phyloP scores from a whole-genome alignment of 2,797 vertebrate genomes.

The Peromyscus aztecus region DNA sequence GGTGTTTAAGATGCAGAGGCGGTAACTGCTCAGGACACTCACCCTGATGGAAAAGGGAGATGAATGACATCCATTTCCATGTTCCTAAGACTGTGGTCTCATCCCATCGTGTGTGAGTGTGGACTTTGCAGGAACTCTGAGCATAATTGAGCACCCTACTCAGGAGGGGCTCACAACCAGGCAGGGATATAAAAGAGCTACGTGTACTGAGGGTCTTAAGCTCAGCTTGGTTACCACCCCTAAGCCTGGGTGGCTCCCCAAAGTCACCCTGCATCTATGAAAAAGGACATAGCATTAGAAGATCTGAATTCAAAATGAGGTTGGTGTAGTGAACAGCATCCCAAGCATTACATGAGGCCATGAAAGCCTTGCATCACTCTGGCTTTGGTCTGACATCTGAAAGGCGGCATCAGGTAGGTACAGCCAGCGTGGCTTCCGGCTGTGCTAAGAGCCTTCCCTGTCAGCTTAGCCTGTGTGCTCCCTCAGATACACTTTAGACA shows the following conservation, averaged over 20 bases:
- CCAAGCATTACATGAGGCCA: rapidly evolving
- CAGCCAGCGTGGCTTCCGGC: neutral
- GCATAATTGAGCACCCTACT: neutral
- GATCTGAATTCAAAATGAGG: neutral
- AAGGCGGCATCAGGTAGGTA: neutral
- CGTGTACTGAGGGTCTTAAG: neutral
- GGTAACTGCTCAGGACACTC: neutral
- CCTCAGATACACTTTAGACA: neutral
- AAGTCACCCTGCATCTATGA: neutral
- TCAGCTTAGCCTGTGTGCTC: neutral
- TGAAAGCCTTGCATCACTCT: neutral
- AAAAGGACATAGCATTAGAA: neutral
- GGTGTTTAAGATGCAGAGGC: neutral
- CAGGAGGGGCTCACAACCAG: neutral
- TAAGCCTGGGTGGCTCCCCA: neutral
- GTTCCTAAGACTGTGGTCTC: neutral
- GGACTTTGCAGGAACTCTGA: neutral
- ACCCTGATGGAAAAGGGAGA: too few species aligned
- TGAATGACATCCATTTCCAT: neutral
- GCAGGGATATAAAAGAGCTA: neutral
- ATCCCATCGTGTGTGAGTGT: neutral
- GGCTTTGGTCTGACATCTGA: neutral
- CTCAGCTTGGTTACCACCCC: neutral
- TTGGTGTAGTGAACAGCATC: neutral
- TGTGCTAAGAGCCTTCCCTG: neutral